Conservation (phyloP, 2,113 vertebrate genomes). For the Zapornia atra region DNA sequence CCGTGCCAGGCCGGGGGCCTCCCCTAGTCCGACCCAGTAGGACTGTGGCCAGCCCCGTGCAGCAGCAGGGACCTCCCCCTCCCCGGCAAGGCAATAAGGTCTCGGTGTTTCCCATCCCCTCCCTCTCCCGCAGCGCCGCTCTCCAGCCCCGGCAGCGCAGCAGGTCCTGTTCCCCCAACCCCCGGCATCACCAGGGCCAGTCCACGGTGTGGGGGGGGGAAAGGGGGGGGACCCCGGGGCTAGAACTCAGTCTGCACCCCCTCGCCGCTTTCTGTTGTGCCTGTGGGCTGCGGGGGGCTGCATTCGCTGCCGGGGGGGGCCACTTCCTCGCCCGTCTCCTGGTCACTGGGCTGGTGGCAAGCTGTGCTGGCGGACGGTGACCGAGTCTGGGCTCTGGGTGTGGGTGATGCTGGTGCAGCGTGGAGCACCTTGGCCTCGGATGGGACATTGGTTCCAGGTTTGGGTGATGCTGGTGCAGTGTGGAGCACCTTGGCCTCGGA, state of each 20-base stretch:
- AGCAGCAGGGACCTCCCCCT: background rate
- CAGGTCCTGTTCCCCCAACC: background rate
- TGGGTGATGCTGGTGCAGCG: background rate
- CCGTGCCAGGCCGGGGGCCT: background rate
- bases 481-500: background rate
- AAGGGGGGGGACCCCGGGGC: background rate
- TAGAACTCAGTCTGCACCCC: constrained; percentile 81
- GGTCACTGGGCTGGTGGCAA: constrained; percentile 63
- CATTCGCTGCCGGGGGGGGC: rapidly evolving
- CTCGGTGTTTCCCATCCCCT: background rate
- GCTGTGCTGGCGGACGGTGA: background rate
- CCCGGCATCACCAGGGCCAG: background rate
- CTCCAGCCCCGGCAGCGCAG: background rate
- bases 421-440: background rate
- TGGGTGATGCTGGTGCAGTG: background rate
- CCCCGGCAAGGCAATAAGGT: background rate
- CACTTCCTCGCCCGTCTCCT: constrained; percentile 62
- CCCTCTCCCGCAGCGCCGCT: background rate
- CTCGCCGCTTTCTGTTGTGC: constrained; percentile 49
- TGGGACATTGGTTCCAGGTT: background rate
- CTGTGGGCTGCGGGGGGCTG: constrained; percentile 10
- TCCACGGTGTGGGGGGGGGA: background rate
- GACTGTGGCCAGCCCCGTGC: background rate
- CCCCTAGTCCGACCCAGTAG: background rate
- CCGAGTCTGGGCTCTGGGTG: background rate